phyloP scores from a whole-genome alignment of 2,888 invertebrate species.

The Caenorhabditis zanzibari region DNA sequence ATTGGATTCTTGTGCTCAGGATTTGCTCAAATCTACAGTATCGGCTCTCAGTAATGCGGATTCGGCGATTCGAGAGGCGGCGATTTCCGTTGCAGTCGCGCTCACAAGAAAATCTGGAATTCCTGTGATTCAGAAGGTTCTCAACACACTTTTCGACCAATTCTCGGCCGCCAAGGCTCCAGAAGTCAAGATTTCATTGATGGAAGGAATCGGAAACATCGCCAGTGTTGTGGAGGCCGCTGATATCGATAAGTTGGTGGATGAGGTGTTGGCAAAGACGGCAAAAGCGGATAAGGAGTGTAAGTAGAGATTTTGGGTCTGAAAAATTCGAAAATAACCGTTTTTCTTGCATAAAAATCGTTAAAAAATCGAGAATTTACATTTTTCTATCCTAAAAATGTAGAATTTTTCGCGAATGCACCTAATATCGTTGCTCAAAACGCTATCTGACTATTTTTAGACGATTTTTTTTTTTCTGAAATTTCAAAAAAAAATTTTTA shows the following conservation, averaged over 20 bases:
- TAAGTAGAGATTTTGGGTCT: slow-evolving; percentile 34
- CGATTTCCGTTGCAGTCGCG: slow-evolving; percentile 48
- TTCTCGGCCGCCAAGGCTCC: slow-evolving; percentile 62
- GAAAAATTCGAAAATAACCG: slow-evolving; percentile 5
- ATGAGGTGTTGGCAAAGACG: slow-evolving; percentile 67
- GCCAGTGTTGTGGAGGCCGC: slow-evolving; percentile 25
- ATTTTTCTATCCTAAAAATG: too few species aligned
- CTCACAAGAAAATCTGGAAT: slow-evolving; percentile 32
- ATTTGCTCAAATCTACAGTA: slow-evolving; percentile 61
- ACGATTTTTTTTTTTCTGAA: too few species aligned
- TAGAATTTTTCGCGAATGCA: too few species aligned
- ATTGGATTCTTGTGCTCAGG: slow-evolving; percentile 60
- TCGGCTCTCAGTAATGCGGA: slow-evolving; percentile 45
- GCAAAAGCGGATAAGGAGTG: slow-evolving; percentile 71
- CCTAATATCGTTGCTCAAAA: too few species aligned
- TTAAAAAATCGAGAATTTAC: too few species aligned
- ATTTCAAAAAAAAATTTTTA: too few species aligned
- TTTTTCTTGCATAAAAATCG: too few species aligned
- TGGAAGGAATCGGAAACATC: slow-evolving; percentile 65
- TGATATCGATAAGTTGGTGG: slow-evolving; percentile 66
- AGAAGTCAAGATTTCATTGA: slow-evolving; percentile 62
- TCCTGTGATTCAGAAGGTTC: slow-evolving; percentile 50
- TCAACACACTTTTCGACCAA: slow-evolving; percentile 66
- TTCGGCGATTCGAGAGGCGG: slow-evolving; percentile 39
- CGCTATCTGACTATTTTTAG: too few species aligned